Base-by-base conservation (phyloP, 30 jellyfish, hydroid and myxozoan genomes). In the Clytia hemisphaerica region DNA sequence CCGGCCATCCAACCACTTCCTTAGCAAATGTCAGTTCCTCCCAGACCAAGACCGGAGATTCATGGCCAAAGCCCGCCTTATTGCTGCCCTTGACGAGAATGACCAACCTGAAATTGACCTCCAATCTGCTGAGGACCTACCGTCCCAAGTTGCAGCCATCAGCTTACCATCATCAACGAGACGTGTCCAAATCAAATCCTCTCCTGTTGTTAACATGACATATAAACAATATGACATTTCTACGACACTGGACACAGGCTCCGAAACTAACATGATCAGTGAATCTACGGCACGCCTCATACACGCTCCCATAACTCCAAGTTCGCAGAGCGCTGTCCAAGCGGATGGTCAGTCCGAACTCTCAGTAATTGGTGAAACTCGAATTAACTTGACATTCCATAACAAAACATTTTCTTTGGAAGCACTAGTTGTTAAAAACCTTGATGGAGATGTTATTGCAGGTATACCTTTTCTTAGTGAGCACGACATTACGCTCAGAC, bases 341-440 rank as follows among this genome's bases (percentile, higher is more conserved):
- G 73, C 73, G 12, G 73, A 59, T 29, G 73, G 73, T 7, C 73
- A 59, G 73, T 59, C 73, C 61, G 66, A 33, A 12, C 64, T 59
- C 14, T 15, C 21, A 62, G 25, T 59, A 6, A 26, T 25, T 6
- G 73, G 73, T 7, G 66, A 51, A 21, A 21, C 29, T 14, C 12
- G 29, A 51, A 9, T 59, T 12, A 59, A 62, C 7, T 59, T 27
- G 15, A 27, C 73, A 6, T 26, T 62, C 24, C 15, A 50, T 50
- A 50, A 50, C 6, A 7, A 9, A 28, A 50, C 14, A 50, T 50
- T 50, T 21, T 28, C 15, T 6, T 50, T 50, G 15, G 65, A 50
- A 6, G 65, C 65, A 50, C 27, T 50, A 9, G 65, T 50, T 10
- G 65, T 50, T 50, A 9, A 15, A 15, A 50, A 50, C 22, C 65